Evolutionary conservation across 2,888 invertebrate species (phyloP), one percentile per base, ranked within the genome.

Genomic region (Platypus cylindrus): DNA sequence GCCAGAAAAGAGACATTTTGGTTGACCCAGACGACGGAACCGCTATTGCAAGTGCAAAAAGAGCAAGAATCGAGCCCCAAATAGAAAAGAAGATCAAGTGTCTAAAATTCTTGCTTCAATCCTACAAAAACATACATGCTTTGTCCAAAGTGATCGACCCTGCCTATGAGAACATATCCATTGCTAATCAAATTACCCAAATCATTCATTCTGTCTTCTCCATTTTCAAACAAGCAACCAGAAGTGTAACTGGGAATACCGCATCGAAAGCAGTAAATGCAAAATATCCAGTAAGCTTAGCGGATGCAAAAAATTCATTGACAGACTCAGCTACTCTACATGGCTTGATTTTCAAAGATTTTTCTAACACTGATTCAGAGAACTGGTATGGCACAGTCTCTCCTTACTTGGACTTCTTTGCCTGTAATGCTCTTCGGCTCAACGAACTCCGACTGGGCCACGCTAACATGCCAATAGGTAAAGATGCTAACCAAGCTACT

Each of bases 331-430:
- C 17, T 16, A 30, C 8, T 17, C n/a, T 3, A 5, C 5, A 14
- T 14, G 27, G 38, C 1, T 7, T 34, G n/a, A 26, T 18, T 11
- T 37, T 26, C 28, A 38, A 40, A 11, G 36, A 28, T 30, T 44
- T 22, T 25, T 30, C 9, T 1, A 17, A 13, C 9, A 34, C 35
- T 2, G 37, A 41, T 14, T 12, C 17, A 2, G 28, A 36, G 0
- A 46, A 44, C 15, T 46, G 38, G 43, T 43, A 43, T 26, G 42
- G 46, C 1, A 38, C 43, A 1, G 33, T 34, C 13, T 38, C 37
- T 1, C 43, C 44, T 1, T 45, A 43, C 23, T 11, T 45, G 3
- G 33, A 40, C 13, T 44, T 45, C 23, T 41, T 40, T 22, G 25
- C 23, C 5, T 36, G 35, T 11, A 37, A 37, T 27, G 17, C 11